phyloP scores from a whole-genome alignment of 2,113 vertebrate genomes.

The Arothron firmamentum region DNA sequence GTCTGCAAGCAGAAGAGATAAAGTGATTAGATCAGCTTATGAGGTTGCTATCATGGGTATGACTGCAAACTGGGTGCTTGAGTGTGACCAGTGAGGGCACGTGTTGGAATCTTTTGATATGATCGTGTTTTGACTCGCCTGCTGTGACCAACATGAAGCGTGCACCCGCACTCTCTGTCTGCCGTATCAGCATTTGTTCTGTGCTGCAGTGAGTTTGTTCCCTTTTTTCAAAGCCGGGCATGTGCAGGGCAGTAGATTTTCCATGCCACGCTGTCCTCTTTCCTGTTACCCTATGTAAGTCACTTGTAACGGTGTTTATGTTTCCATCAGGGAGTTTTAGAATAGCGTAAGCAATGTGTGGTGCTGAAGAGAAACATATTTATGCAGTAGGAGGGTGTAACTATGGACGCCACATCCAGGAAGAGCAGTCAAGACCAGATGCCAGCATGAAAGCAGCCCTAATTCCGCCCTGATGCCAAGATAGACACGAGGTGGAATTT shows the following conservation, averaged over 20 bases:
- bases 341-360: not conserved
- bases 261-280: constrained; percentile 1
- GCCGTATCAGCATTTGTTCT: constrained; percentile 13
- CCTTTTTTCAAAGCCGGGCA: not conserved
- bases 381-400: constrained; percentile 21
- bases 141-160: constrained; percentile 11
- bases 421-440: constrained; percentile 7
- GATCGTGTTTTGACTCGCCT: constrained; percentile 29
- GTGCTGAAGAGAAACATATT: constrained; percentile 10
- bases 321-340: constrained; percentile 32
- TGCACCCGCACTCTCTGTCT: constrained; percentile 13
- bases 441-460: not conserved
- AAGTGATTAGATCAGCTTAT: constrained; percentile 18
- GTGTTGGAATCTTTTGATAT: constrained; percentile 25
- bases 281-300: constrained; percentile 1
- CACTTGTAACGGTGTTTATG: constrained; percentile 24
- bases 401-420: constrained; percentile 13
- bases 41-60: constrained; percentile 6
- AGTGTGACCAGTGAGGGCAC: constrained; percentile 29
- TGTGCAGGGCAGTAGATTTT: constrained; percentile 11
- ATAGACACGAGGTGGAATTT: constrained; percentile 1
- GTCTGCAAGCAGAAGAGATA: constrained; percentile 18
- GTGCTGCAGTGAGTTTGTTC: not conserved
- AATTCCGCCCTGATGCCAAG: constrained; percentile 7
- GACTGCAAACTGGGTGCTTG: not conserved